A percentile compares a stretch with the other conserved stretches of the same genome.
phyloP scores from a whole-genome alignment of 2,888 invertebrate species.

The Agrypnus murinus region DNA sequence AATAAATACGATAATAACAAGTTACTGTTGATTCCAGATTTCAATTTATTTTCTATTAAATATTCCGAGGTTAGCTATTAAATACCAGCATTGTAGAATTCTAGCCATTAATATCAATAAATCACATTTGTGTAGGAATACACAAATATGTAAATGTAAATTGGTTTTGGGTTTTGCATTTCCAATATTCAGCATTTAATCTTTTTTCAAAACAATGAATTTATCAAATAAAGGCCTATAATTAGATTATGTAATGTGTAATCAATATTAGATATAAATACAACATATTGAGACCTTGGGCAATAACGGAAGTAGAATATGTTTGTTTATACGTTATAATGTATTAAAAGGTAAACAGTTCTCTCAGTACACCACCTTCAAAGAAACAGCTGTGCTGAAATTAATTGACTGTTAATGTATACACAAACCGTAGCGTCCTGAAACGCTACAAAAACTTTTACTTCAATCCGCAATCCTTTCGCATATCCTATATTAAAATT shows the following conservation, averaged over 20 bases:
- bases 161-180: too few relatives aligned
- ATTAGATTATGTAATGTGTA: background rate
- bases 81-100: too few relatives aligned
- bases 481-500: background rate
- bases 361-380: conserved; percentile 33
- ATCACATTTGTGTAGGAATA: too few relatives aligned
- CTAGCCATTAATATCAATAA: too few relatives aligned
- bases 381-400: conserved; percentile 30
- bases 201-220: too few relatives aligned
- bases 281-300: conserved; percentile 19
- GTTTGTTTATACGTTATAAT: conserved; percentile 39
- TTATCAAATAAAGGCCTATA: background rate
- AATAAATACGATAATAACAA: too few relatives aligned
- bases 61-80: too few relatives aligned
- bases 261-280: background rate
- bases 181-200: too few relatives aligned
- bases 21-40: too few relatives aligned
- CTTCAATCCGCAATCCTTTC: background rate
- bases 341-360: conserved; percentile 35
- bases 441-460: conserved; percentile 6
- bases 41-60: too few relatives aligned
- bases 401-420: conserved; percentile 36
- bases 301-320: conserved; percentile 36
- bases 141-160: too few relatives aligned
- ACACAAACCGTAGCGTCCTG: conserved; percentile 2